Percentiles rank a stretch among this genome's conserved stretches.
These are phyloP conservation scores for Phaenicophaeus curvirostris DNA, from an alignment of 2,797 vertebrate species.

Conservation along the genomic window DNA sequence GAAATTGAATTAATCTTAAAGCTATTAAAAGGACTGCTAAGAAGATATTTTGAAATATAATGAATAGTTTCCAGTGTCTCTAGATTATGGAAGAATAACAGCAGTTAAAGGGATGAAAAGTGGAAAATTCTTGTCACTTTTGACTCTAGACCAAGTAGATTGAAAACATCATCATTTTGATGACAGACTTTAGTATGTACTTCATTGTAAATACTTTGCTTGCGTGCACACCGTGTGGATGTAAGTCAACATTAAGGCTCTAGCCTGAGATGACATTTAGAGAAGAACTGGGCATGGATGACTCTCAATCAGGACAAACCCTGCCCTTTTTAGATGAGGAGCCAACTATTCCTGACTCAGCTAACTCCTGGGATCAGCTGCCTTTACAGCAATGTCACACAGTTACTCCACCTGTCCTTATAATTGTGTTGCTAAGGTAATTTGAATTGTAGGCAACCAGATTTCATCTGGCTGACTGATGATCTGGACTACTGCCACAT, in stretches of 20 bases:
- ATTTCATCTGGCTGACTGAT: neutral
- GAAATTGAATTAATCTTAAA: neutral
- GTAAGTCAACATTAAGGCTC: neutral
- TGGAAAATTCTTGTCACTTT: neutral
- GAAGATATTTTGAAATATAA: neutral
- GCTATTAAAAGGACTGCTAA: neutral
- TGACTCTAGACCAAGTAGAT: neutral
- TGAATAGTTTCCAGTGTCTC: neutral
- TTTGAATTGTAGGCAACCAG: neutral
- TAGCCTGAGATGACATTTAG: neutral
- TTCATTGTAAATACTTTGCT: neutral
- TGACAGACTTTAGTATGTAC: neutral
- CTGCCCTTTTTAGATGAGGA: neutral
- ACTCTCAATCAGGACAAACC: neutral
- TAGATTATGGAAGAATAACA: neutral
- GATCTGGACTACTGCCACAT: neutral
- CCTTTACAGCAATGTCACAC: accelerated
- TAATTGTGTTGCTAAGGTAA: neutral
- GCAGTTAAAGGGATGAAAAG: neutral
- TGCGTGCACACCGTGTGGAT: neutral
- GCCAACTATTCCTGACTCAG: neutral
- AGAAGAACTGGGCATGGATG: neutral
- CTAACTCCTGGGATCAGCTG: neutral
- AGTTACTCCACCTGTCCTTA: neutral
- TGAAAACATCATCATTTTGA: neutral